Evolutionary conservation across 2,797 vertebrate species (phyloP).

Genomic region (Carapus acus): DNA sequence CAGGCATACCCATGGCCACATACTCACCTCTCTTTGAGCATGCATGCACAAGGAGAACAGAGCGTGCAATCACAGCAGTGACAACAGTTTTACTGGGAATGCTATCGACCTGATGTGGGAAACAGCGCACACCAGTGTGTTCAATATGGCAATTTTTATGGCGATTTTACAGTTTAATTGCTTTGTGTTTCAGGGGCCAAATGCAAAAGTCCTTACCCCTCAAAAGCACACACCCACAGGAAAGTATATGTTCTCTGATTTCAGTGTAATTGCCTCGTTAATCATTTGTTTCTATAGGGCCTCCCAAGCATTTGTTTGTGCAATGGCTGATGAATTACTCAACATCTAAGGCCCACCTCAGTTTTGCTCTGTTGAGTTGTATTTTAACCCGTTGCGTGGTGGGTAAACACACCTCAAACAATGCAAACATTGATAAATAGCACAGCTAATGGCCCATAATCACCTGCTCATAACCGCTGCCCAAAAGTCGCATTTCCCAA

Average conservation of each 20-base stretch:
- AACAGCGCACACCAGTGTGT: too few species aligned
- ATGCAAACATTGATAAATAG: constrained; percentile 10
- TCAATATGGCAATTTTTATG: too few species aligned
- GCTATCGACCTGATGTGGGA: too few species aligned
- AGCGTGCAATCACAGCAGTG: too few species aligned
- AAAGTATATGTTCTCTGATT: constrained; percentile 15
- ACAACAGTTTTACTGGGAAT: too few species aligned
- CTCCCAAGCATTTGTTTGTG: constrained; percentile 9
- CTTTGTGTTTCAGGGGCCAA: neutral
- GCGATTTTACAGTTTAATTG: too few species aligned
- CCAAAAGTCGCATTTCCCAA: constrained; percentile 31
- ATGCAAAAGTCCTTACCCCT: constrained; percentile 5
- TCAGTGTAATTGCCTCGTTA: constrained; percentile 25
- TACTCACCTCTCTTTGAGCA: constrained; percentile 47
- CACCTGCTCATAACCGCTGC: neutral
- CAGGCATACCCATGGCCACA: constrained; percentile 49
- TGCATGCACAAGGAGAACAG: too few species aligned
- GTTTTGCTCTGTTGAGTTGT: constrained; percentile 25
- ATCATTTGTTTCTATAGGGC: constrained; percentile 25
- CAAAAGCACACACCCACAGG: neutral
- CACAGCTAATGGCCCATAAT: constrained; percentile 25
- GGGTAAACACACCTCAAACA: constrained; percentile 1
- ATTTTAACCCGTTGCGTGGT: constrained; percentile 27
- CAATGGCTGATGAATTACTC: constrained; percentile 30
- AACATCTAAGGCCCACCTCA: constrained; percentile 13